phyloP scores from a whole-genome alignment of 2,888 invertebrate genomes.

The Spatulosminthurus flaviceps region DNA sequence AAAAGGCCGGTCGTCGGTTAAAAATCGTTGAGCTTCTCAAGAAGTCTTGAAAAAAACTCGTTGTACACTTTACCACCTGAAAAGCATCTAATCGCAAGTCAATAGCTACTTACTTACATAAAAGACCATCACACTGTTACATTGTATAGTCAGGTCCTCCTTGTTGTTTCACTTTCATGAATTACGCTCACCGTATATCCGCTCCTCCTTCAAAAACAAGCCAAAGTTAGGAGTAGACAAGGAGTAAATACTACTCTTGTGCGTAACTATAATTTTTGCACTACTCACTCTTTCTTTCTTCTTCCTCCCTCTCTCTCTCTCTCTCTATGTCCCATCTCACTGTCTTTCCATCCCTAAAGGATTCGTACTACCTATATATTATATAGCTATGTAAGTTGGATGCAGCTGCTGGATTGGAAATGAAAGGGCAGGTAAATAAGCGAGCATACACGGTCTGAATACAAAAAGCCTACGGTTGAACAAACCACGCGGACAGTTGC shows the following conservation, averaged over 20 bases:
- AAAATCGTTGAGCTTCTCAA: constrained; percentile 18
- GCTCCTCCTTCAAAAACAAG: background rate
- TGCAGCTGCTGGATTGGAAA: background rate
- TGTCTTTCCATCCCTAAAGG: too few species aligned
- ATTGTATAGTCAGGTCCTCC: constrained; percentile 5
- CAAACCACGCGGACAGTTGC: constrained; percentile 6
- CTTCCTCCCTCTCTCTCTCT: too few species aligned
- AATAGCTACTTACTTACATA: constrained; percentile 3
- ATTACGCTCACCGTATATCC: constrained; percentile 3
- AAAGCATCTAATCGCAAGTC: constrained; percentile 14
- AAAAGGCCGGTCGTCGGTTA: constrained; percentile 18
- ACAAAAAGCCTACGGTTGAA: background rate
- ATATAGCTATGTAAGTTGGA: background rate
- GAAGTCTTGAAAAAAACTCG: too few species aligned
- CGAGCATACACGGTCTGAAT: background rate
- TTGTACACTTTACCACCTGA: constrained; percentile 18
- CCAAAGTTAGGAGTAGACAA: background rate
- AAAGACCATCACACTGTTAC: constrained; percentile 9
- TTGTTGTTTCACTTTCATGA: constrained; percentile 2
- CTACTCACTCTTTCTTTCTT: background rate
- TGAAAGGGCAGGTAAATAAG: constrained; percentile 7
- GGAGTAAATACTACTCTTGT: too few species aligned
- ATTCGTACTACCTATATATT: too few species aligned
- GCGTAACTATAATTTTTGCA: background rate
- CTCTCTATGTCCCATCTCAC: too few species aligned